Conservation (phyloP, 2,113 vertebrate genomes). For the Salvator merianae region DNA sequence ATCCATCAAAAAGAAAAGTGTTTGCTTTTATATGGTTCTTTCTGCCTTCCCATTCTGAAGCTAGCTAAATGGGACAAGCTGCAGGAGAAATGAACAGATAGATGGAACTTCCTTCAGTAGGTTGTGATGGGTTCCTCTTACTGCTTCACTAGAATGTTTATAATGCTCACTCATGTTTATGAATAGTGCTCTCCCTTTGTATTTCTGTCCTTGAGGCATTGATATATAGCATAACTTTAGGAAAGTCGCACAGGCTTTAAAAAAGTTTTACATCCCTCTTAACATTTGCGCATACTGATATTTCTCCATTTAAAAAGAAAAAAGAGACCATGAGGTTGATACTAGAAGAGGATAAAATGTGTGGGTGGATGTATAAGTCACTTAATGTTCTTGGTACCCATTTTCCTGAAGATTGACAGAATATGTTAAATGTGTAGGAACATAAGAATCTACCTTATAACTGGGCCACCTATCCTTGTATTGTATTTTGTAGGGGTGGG, state of each 20-base stretch:
- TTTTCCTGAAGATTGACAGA: neutral
- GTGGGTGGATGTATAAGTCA: neutral
- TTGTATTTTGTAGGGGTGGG: neutral
- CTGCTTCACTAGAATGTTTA: slow-evolving; percentile 3
- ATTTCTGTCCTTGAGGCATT: slow-evolving; percentile 12
- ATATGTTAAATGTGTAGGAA: neutral
- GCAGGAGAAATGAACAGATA: slow-evolving; percentile 12
- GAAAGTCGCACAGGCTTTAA: slow-evolving; percentile 14
- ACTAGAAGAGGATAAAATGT: neutral
- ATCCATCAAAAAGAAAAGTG: neutral
- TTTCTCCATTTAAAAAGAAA: neutral
- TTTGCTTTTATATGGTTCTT: neutral
- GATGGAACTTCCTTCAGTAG: neutral
- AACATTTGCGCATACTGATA: neutral
- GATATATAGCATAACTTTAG: neutral
- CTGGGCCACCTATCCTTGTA: neutral
- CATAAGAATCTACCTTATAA: neutral
- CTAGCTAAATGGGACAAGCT: neutral
- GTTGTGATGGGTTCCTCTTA: neutral
- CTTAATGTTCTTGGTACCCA: no score
- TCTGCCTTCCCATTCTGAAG: neutral
- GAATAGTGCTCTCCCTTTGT: slow-evolving; percentile 7
- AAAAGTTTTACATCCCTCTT: neutral
- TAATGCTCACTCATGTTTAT: neutral
- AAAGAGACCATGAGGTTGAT: no score